phyloP scores from a whole-genome alignment of 2,797 vertebrate species.

The Helarctos malayanus region DNA sequence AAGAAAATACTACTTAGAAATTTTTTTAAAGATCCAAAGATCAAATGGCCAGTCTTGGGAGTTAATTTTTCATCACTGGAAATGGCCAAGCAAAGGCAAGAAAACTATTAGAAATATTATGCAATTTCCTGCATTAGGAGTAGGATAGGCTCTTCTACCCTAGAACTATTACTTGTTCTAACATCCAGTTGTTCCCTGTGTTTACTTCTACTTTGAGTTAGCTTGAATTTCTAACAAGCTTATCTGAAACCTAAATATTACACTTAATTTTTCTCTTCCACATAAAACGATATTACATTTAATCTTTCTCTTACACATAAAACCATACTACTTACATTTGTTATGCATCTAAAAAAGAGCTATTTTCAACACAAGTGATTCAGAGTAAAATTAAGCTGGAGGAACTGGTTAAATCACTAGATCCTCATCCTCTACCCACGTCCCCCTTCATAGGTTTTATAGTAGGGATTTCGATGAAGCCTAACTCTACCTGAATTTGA shows the following conservation, averaged over 20 bases:
- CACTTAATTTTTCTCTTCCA: background rate
- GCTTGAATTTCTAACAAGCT: constrained; percentile 53
- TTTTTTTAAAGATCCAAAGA: background rate
- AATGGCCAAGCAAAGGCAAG: background rate
- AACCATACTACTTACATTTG: background rate
- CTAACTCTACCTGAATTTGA: constrained; percentile 5
- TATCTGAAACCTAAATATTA: constrained; percentile 33
- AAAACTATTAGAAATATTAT: constrained; percentile 13
- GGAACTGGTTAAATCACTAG: background rate
- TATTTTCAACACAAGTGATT: constrained; percentile 41
- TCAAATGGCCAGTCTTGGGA: background rate
- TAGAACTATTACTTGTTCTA: background rate
- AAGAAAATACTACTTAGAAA: background rate
- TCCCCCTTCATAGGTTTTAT: background rate
- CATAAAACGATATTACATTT: background rate
- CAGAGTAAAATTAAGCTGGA: constrained; percentile 18
- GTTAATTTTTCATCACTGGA: constrained; percentile 7
- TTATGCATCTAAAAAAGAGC: constrained; percentile 27
- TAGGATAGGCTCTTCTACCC: background rate
- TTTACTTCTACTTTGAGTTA: constrained; percentile 49
- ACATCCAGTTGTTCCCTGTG: background rate
- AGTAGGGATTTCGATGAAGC: background rate
- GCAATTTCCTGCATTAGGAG: background rate
- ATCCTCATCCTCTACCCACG: background rate
- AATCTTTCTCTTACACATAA: background rate